Percentiles rank a stretch among this genome's conserved stretches.
Conservation (phyloP, 2,888 invertebrate genomes). For the Drosophila seclusa region DNA sequence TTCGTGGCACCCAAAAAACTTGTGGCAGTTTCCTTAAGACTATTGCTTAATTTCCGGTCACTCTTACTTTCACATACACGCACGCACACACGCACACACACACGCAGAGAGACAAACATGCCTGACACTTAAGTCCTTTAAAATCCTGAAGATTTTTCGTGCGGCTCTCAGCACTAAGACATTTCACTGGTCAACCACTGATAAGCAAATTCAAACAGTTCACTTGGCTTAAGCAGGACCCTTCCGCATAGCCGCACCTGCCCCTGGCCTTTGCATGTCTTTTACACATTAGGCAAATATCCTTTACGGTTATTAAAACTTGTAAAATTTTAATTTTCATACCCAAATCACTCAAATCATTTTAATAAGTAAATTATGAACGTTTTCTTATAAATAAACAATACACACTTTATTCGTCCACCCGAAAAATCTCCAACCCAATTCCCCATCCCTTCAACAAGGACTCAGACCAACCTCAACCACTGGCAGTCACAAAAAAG, state of each 20-base stretch:
- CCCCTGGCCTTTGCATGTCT: constrained; percentile 10
- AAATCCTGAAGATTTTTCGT: constrained; percentile 75
- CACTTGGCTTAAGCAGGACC: constrained; percentile 68
- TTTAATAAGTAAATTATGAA: constrained; percentile 82
- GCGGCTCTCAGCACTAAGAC: constrained; percentile 52
- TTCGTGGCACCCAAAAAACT: constrained; percentile 70
- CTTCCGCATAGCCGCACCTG: constrained; percentile 21
- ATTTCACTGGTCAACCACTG: constrained; percentile 76
- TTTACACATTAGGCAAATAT: constrained; percentile 62
- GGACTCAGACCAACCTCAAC: constrained; percentile 33
- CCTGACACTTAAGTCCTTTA: constrained; percentile 68
- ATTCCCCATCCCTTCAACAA: neutral
- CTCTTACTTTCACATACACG: constrained; percentile 57
- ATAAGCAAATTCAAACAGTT: constrained; percentile 79
- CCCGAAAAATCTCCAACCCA: constrained; percentile 30
- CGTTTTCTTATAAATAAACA: constrained; percentile 78
- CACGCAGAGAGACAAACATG: constrained; percentile 26
- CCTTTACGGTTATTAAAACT: constrained; percentile 77
- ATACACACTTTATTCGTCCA: constrained; percentile 77
- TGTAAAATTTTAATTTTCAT: constrained; percentile 74
- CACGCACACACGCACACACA: constrained; percentile 6
- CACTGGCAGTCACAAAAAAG: constrained; percentile 39
- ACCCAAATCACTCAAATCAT: constrained; percentile 82
- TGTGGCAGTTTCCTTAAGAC: constrained; percentile 81
- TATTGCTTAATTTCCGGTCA: constrained; percentile 81